Evolutionary conservation across 2,113 vertebrate genomes (phyloP).

Genomic region (Pristiophorus japonicus): DNA sequence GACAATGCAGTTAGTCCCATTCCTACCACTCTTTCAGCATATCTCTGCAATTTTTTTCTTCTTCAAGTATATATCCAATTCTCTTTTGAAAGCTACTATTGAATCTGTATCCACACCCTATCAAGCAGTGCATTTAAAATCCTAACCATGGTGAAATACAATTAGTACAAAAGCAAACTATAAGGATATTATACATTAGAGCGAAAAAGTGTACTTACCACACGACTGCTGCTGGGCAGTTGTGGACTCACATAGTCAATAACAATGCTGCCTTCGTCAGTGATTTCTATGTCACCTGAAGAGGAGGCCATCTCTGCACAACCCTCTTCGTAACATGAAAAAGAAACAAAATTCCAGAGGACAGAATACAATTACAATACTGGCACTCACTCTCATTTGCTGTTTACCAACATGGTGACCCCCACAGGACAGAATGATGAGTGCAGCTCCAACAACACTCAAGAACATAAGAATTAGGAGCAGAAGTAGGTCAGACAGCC

Average conservation of each 20-base stretch:
- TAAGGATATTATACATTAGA: not conserved
- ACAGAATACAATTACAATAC: not conserved
- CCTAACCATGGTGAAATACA: too few relatives aligned
- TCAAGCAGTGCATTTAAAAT: too few relatives aligned
- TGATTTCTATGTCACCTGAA: slow-evolving; percentile 52
- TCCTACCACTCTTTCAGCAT: too few relatives aligned
- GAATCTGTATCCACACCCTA: too few relatives aligned
- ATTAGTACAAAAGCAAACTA: not conserved
- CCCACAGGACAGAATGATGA: too few relatives aligned
- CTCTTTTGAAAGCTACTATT: too few relatives aligned
- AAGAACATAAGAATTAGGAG: too few relatives aligned
- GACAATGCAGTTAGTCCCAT: too few relatives aligned
- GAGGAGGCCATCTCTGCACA: slow-evolving; percentile 56
- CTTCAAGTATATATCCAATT: too few relatives aligned
- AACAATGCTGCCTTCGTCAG: slow-evolving; percentile 60
- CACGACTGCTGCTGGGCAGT: slow-evolving; percentile 39
- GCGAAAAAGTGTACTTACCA: slow-evolving; percentile 40
- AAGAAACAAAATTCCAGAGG: not conserved
- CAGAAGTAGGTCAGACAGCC: too few relatives aligned
- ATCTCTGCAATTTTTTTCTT: too few relatives aligned
- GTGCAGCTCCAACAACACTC: too few relatives aligned
- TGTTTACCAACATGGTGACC: not conserved
- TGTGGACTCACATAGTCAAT: slow-evolving; percentile 54
- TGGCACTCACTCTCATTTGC: not conserved
- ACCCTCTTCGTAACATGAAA: slow-evolving; percentile 57